These are phyloP conservation scores for Meteorus cinctellus DNA, from an alignment of 2,888 invertebrate genomes.

Conservation along the genomic window DNA sequence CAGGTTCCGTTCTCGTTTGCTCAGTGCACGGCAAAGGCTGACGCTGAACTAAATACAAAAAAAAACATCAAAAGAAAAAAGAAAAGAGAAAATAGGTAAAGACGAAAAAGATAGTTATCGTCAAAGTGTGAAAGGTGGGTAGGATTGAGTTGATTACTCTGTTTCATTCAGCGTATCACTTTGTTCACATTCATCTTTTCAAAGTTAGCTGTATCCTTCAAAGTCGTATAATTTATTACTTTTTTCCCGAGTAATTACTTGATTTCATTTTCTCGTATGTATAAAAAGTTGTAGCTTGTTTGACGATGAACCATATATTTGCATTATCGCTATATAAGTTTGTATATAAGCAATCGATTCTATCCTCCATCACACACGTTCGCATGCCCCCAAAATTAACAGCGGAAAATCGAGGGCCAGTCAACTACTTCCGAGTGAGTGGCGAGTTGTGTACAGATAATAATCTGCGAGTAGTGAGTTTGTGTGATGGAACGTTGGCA, in stretches of 20 bases:
- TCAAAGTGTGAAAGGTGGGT: constrained; percentile 23
- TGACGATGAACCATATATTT: no score
- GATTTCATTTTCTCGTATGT: neutral
- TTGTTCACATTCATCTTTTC: neutral
- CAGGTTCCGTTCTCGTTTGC: constrained; percentile 39
- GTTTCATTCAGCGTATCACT: neutral
- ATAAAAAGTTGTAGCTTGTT: neutral
- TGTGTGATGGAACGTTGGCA: constrained; percentile 61
- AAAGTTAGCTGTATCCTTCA: neutral
- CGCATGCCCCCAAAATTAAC: constrained; percentile 31
- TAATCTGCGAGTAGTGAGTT: constrained; percentile 59
- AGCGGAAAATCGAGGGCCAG: constrained; percentile 43
- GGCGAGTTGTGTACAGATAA: constrained; percentile 49
- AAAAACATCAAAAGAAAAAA: neutral
- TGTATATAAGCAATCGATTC: neutral
- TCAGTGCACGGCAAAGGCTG: neutral
- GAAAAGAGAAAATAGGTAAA: constrained; percentile 39
- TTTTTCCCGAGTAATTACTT: neutral
- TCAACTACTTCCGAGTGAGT: constrained; percentile 49
- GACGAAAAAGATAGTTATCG: constrained; percentile 31
- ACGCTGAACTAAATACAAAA: neutral
- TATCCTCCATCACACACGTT: neutral
- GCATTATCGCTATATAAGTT: no score
- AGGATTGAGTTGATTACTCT: constrained; percentile 29
- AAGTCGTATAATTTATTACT: neutral